Base-by-base conservation (phyloP, 2,113 vertebrate species). In the Serilophus lunatus region DNA sequence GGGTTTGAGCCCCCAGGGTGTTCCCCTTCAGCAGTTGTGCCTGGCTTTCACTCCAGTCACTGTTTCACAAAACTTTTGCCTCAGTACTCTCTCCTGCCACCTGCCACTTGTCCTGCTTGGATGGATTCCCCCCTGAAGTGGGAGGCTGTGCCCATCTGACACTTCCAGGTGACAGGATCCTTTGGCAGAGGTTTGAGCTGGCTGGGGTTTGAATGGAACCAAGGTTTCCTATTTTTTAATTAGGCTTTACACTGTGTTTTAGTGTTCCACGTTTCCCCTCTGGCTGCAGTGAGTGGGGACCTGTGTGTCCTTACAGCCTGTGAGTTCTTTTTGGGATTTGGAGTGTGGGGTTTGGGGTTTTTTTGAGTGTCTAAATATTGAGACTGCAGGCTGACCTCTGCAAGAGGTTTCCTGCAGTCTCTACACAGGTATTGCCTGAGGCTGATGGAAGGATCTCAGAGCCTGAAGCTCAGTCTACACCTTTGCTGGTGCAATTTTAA, bases 91-190 rank as follows among this genome's bases (percentile, higher is more conserved):
- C 23, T 17, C 42, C 78, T 69, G 33, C n/a, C 36, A 47, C 23
- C 31, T 76, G 91, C 87, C 64, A 38, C 60, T 92, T 76, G 60
- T 60, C 79, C 78, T 69, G 20, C 86, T 93, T 95, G 92, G 89
- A 79, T 69, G 63, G 82, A 82, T 95, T 93, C 82, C 35, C 77
- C 75, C 79, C 19, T 70, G 65, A 51, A 71, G 69, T 2, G 40
- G 76, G 76, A 69, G 71, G 59, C 82, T 53, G 64, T 90, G 59
- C 66, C 75, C 89, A 42, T 40, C 59, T 82, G 69, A 75, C 70
- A 71, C 44, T 36, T 64, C 59, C 61, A 54, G 66, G 18, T 28
- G 18, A 74, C 66, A 91, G 74, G 65, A 45, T 63, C 11, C 44
- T 8, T 33, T 88, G 60, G 68, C 50, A 92, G 54, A 72, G 54